Percentiles rank a stretch among this genome's conserved stretches.
phyloP scores from a whole-genome alignment of 2,797 vertebrate genomes.

The Eospalax fontanierii region DNA sequence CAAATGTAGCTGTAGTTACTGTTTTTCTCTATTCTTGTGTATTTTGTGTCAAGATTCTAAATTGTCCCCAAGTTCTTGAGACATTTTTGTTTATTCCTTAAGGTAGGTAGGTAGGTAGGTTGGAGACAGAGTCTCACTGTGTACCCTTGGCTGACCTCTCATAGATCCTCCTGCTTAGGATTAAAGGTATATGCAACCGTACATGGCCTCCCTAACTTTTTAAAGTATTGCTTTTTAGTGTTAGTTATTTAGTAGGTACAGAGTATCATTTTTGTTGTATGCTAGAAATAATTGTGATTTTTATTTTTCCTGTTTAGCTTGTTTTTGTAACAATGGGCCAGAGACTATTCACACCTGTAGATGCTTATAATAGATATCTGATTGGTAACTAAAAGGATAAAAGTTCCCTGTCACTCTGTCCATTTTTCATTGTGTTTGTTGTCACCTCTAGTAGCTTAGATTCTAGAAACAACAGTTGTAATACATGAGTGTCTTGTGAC shows the following conservation, averaged over 20 bases:
- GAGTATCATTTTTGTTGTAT: neutral
- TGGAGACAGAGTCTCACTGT: neutral
- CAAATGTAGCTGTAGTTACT: neutral
- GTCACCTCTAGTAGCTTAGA: neutral
- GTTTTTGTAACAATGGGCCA: neutral
- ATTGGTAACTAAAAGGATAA: neutral
- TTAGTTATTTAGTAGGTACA: neutral
- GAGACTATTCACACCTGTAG: neutral
- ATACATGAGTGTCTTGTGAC: neutral
- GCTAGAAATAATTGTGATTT: neutral
- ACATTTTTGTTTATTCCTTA: neutral
- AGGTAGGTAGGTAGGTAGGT: too few species aligned
- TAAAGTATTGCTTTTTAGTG: constrained; percentile 1
- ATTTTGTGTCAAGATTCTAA: constrained; percentile 9
- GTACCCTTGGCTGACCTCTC: too few species aligned
- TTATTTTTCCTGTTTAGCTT: neutral
- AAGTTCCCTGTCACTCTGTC: too few species aligned
- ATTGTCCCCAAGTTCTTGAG: neutral
- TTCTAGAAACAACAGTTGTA: neutral
- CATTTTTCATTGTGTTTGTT: too few species aligned
- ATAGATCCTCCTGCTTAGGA: too few species aligned
- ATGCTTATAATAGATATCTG: neutral
- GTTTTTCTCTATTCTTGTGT: neutral
- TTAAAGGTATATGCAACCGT: too few species aligned
- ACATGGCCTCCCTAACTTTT: neutral